phyloP scores from a whole-genome alignment of 2,113 vertebrate genomes.

The Archocentrus centrarchus region DNA sequence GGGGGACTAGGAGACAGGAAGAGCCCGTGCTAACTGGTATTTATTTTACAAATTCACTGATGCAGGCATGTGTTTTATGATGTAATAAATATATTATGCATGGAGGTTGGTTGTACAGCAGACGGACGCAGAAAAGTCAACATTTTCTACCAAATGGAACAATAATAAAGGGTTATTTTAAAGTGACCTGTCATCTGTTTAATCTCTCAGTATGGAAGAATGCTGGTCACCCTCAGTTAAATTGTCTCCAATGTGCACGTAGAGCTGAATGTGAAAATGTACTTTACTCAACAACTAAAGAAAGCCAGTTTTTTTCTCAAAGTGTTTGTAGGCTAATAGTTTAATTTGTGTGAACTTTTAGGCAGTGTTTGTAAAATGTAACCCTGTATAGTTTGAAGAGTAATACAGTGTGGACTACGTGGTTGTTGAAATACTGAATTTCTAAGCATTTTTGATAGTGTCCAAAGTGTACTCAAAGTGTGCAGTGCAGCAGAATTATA shows the following conservation, averaged over 20 bases:
- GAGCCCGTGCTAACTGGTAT: neutral
- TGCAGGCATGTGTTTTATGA: neutral
- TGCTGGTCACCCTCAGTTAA: neutral
- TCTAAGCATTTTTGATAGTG: neutral
- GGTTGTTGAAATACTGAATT: neutral
- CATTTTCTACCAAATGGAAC: neutral
- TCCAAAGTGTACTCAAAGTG: neutral
- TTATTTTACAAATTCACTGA: neutral
- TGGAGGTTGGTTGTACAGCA: neutral
- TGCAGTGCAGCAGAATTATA: neutral
- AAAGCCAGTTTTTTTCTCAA: neutral
- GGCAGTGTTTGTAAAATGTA: neutral
- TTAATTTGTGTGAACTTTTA: neutral
- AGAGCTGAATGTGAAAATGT: rapidly evolving
- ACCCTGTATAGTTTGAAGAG: neutral
- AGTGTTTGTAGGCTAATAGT: neutral
- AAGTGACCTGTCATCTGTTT: neutral
- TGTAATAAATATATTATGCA: neutral
- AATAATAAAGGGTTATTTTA: rapidly evolving
- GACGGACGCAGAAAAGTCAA: neutral
- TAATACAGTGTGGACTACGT: neutral
- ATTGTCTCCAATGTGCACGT: neutral
- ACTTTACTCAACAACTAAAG: neutral
- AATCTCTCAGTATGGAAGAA: neutral
- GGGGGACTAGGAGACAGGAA: neutral